Conservation (phyloP, 1,140 invertebrate genomes). For the Pseudoatta argentina region DNA sequence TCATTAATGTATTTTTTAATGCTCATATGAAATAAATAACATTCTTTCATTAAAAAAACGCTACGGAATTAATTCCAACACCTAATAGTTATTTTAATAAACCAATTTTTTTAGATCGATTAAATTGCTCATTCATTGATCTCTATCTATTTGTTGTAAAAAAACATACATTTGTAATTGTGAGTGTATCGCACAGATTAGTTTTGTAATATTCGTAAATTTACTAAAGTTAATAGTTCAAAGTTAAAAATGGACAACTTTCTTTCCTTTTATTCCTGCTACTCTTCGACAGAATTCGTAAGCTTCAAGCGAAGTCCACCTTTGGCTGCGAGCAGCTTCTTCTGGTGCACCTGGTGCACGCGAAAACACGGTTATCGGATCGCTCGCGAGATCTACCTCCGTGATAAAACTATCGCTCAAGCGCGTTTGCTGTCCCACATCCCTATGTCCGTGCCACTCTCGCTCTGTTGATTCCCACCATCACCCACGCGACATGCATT, state of each 20-base stretch:
- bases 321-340: background rate
- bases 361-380: conserved; percentile 7
- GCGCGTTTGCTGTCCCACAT: conserved; percentile 35
- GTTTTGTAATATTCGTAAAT: conserved; percentile 8
- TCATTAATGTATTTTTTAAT: too few species aligned
- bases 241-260: background rate
- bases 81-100: too few species aligned
- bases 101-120: too few species aligned
- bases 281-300: background rate
- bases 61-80: too few species aligned
- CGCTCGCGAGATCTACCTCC: background rate
- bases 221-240: background rate
- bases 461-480: conserved; percentile 65
- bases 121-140: too few species aligned
- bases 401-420: conserved; percentile 49
- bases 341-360: background rate
- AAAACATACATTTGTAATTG: too few species aligned
- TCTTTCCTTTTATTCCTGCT: background rate
- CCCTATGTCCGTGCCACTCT: conserved; percentile 8
- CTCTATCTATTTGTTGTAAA: too few species aligned
- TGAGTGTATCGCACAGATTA: too few species aligned
- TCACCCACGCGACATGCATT: conserved; percentile 33
- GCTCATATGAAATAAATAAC: too few species aligned
- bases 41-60: too few species aligned
- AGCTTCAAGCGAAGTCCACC: background rate